These are phyloP conservation scores for Osmerus eperlanus DNA, from an alignment of 2,113 vertebrate genomes.

Conservation along the genomic window DNA sequence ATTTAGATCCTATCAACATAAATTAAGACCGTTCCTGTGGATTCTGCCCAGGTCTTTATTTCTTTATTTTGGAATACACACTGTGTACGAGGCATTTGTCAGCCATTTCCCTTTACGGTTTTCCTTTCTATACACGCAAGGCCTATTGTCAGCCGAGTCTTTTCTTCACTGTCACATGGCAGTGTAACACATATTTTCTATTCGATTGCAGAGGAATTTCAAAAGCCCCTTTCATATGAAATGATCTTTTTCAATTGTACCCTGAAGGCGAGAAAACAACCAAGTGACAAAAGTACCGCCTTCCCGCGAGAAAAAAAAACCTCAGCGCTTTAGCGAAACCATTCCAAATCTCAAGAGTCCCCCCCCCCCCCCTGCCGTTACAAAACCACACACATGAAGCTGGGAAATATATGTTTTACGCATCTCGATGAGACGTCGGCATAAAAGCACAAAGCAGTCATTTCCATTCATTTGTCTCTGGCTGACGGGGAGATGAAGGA, in stretches of 20 bases:
- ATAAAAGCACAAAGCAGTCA: conserved; percentile 66
- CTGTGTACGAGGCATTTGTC: conserved; percentile 1
- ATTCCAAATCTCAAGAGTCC: conserved; percentile 51
- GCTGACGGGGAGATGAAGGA: conserved; percentile 64
- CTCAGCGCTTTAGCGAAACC: conserved; percentile 42
- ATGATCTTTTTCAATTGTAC: conserved; percentile 68
- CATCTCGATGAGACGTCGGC: conserved; percentile 54
- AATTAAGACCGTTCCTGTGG: not conserved
- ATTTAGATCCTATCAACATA: not conserved
- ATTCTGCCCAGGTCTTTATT: not conserved
- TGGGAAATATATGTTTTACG: conserved; percentile 63
- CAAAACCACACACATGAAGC: conserved; percentile 50
- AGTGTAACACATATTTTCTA: conserved; percentile 52
- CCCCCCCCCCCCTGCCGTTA: conserved; percentile 42
- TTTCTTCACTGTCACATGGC: conserved; percentile 22
- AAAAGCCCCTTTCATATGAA: conserved; percentile 59
- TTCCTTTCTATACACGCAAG: conserved; percentile 8
- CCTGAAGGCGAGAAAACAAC: conserved; percentile 63
- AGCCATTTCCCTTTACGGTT: not conserved
- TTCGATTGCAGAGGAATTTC: conserved; percentile 55
- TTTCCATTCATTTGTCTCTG: conserved; percentile 74
- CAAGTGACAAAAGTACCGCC: conserved; percentile 48
- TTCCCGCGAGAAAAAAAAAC: conserved; percentile 39
- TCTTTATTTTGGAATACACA: not conserved
- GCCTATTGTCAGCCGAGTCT: conserved; percentile 30